phyloP scores from a whole-genome alignment of 2,888 invertebrate genomes.

The Caenorhabditis sp. region DNA sequence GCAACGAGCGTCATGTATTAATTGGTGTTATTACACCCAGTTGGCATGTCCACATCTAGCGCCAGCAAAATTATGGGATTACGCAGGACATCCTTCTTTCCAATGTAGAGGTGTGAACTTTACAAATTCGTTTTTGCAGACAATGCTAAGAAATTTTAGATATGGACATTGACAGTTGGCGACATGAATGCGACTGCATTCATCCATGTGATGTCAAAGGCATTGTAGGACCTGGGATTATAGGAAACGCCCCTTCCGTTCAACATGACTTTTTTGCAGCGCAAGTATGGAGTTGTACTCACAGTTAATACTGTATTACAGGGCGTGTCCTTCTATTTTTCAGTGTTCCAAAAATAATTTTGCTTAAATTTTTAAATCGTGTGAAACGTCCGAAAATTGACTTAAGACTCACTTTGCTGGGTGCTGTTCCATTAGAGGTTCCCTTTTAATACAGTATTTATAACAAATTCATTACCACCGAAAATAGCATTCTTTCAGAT shows the following conservation, averaged over 20 bases:
- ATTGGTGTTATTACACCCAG: conserved; percentile 79
- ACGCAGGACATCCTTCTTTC: conserved; percentile 78
- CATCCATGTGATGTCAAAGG: conserved; percentile 76
- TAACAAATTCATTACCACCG: neutral
- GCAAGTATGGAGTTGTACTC: too few relatives aligned
- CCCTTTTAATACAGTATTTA: too few relatives aligned
- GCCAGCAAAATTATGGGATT: conserved; percentile 75
- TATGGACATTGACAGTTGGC: conserved; percentile 68
- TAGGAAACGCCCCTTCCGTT: conserved; percentile 50
- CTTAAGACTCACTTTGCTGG: too few relatives aligned
- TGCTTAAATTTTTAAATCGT: too few relatives aligned
- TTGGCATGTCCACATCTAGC: conserved; percentile 78
- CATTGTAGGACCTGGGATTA: conserved; percentile 44
- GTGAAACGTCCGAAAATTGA: too few relatives aligned
- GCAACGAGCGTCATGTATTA: conserved; percentile 72
- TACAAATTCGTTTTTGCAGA: neutral
- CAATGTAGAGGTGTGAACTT: conserved; percentile 73
- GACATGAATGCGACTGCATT: conserved; percentile 70
- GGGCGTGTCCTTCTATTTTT: too few relatives aligned
- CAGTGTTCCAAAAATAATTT: neutral
- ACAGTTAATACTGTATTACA: too few relatives aligned
- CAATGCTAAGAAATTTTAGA: conserved; percentile 62
- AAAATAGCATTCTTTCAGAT: conserved; percentile 45
- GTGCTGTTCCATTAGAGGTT: too few relatives aligned
- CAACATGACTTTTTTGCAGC: conserved; percentile 75